Percentiles rank a stretch among this genome's conserved stretches.
phyloP scores from a whole-genome alignment of 2,888 invertebrate species.

The Girardia tigrina region DNA sequence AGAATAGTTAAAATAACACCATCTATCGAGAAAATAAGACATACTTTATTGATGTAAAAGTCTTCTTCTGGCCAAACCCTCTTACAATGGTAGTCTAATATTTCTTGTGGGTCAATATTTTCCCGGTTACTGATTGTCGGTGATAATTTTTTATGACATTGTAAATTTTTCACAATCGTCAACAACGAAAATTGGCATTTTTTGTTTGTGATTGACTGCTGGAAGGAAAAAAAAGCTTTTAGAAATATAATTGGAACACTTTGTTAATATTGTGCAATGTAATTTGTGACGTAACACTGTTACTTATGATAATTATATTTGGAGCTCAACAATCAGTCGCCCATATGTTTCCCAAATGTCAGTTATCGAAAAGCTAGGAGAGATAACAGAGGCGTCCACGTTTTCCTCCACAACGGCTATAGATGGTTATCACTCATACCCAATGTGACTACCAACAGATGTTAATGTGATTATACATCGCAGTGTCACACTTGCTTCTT shows the following conservation, averaged over 20 bases:
- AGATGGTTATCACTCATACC: background rate
- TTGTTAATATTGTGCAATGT: background rate
- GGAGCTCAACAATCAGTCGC: background rate
- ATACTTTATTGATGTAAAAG: background rate
- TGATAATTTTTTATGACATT: constrained; percentile 7
- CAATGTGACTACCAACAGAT: constrained; percentile 12
- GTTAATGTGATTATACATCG: background rate
- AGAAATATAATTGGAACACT: background rate
- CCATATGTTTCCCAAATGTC: constrained; percentile 10
- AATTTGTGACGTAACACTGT: background rate
- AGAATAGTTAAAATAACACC: background rate
- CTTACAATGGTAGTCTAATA: background rate
- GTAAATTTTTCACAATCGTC: background rate
- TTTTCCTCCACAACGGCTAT: background rate
- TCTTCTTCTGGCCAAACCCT: constrained; percentile 1
- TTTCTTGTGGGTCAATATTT: background rate
- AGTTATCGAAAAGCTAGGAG: background rate
- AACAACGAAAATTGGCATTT: constrained; percentile 13
- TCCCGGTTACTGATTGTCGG: background rate
- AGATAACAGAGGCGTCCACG: constrained; percentile 9
- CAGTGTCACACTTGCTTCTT: constrained; percentile 12
- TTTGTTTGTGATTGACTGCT: constrained; percentile 2
- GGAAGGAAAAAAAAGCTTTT: background rate
- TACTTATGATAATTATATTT: background rate
- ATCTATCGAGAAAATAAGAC: background rate